A percentile compares a stretch with the other conserved stretches of the same genome.
Evolutionary conservation across 2,113 vertebrate genomes (phyloP).

Genomic region (Bos javanicus): DNA sequence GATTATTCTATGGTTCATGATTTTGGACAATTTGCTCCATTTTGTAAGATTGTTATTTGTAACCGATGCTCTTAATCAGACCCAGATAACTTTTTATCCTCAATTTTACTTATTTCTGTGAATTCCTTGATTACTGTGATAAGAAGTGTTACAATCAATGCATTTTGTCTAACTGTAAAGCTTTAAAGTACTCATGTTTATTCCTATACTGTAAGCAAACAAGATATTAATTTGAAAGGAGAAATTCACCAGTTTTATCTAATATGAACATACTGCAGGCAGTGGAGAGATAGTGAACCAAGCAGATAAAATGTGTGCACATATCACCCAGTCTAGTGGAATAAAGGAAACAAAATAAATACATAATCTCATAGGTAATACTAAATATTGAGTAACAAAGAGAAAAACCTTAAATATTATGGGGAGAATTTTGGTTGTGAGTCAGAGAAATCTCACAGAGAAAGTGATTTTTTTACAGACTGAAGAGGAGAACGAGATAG

Average conservation of each 20-base stretch:
- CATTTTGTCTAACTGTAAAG: not conserved
- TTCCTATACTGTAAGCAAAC: not conserved
- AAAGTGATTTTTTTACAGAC: not conserved
- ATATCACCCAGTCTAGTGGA: fast-evolving
- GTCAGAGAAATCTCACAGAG: not conserved
- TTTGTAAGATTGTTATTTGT: not conserved
- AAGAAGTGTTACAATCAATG: not conserved
- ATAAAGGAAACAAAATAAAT: fast-evolving
- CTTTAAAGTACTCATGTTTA: not conserved
- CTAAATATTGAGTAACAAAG: too few species aligned
- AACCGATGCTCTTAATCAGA: not conserved
- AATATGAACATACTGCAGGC: fast-evolving
- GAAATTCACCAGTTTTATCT: not conserved
- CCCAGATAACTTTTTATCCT: not conserved
- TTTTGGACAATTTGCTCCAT: not conserved
- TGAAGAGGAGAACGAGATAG: too few species aligned
- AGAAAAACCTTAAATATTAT: too few species aligned
- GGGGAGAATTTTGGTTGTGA: not conserved
- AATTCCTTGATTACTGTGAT: not conserved
- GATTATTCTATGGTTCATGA: not conserved
- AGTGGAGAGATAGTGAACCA: not conserved
- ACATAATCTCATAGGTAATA: too few species aligned
- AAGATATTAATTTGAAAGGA: not conserved
- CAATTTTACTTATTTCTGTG: not conserved
- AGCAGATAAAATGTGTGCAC: not conserved